Evolutionary conservation across 1,140 invertebrate species (phyloP), one percentile per base, ranked within the genome.

Genomic region (Spodoptera frugiperda): DNA sequence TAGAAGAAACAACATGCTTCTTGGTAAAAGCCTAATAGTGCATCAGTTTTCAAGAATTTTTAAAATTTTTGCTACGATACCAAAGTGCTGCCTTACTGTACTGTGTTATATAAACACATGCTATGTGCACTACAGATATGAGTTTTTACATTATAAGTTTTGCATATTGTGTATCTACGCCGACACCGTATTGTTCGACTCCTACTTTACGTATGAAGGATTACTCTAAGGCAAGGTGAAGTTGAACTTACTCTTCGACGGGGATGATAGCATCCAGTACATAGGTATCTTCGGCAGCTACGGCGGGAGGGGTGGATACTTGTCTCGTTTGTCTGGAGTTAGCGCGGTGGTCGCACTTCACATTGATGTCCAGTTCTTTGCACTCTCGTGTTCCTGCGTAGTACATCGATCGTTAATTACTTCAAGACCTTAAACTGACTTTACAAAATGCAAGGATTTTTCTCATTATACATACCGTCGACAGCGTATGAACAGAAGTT

Each of bases 401-500:
- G 0, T 61, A 48, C 33, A 33, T 8, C 44, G 15, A 49, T 63
- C 75, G 0, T 67, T 49, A 70, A 6, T 39, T 39, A 39, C 33
- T 39, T 39, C 6, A 39, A 10, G 33, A 39, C 6, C 33, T 39
- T 39, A 39, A 6, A 39, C 33, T 39, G 33, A 39, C 33, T 39
- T 39, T 39, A 39, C 33, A 39, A 8, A 4, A 8, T 39, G 6
- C 3, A 6, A 39, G 33, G n/a, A n/a, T n/a, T 39, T 1, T 10
- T 39, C 33, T 39, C 33, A 6, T 39, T 6, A 15, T 39, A 57
- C 54, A 19, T 95, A 96, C 96, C 97, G 94, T 98, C 97, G n/a
- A 96, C 95, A 81, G 97, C 97, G 84, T 98, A 98, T 0, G 98
- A 98, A 88, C 98, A 98, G 96, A 98, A 98, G 94, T 98, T 98